Percentiles rank a stretch among this genome's conserved stretches.
Conservation (phyloP, 35 echinoderm and acorn worm species). For the Strongylocentrotus purpuratus region DNA sequence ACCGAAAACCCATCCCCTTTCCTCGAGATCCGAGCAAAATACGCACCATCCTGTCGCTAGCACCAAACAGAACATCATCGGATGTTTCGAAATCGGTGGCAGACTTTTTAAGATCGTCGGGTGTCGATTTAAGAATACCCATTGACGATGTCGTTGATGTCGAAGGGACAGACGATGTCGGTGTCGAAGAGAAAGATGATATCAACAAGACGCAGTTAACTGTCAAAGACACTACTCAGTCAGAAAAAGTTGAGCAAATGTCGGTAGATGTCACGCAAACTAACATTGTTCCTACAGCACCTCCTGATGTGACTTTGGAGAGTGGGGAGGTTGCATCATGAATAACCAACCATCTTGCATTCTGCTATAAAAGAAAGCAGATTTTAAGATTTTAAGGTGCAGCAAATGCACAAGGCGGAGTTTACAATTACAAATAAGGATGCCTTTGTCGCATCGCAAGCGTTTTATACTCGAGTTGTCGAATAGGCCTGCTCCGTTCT, state of each 20-base stretch:
- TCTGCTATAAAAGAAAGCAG: not conserved
- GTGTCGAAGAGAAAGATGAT: not conserved
- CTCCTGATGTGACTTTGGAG: conserved; percentile 20
- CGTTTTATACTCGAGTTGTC: not conserved
- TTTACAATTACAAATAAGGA: too few relatives aligned
- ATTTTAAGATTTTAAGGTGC: not conserved
- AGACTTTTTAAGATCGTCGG: conserved; percentile 13
- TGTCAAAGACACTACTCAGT: not conserved
- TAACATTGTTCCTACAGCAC: not conserved
- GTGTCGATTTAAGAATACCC: not conserved
- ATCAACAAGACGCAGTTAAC: not conserved
- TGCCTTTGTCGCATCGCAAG: not conserved
- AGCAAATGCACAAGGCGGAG: not conserved
- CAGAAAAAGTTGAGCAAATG: not conserved
- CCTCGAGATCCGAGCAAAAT: conserved; percentile 46
- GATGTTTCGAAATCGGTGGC: not conserved
- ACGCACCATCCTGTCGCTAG: conserved; percentile 8
- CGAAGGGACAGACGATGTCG: not conserved
- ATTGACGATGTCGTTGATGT: conserved; percentile 2
- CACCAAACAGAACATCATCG: conserved; percentile 23
- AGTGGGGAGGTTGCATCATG: not conserved
- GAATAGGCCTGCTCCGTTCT: not conserved
- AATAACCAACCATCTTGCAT: not conserved
- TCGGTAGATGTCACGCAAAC: not conserved
- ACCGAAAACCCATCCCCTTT: conserved; percentile 25